Percentiles rank a stretch among this genome's conserved stretches.
Conservation (phyloP, 2,888 invertebrate species). For the Xestobium rufovillosum region DNA sequence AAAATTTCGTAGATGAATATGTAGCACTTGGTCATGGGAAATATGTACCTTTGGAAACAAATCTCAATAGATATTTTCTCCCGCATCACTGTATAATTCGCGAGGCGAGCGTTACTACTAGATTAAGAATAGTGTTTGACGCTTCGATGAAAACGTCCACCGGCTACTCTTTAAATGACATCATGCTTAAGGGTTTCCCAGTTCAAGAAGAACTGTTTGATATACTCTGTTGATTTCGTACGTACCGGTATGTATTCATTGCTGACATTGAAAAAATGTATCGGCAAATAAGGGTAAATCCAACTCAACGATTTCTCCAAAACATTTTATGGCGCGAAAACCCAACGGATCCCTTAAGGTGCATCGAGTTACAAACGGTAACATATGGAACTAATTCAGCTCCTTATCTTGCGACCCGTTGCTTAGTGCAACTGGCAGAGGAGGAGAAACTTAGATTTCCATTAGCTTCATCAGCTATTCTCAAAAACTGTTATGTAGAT, state of each 20-base stretch:
- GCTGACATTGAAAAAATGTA: slow-evolving; percentile 20
- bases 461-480: slow-evolving; percentile 5
- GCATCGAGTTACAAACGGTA: slow-evolving; percentile 17
- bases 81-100: too few species aligned
- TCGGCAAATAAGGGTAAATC: slow-evolving; percentile 15
- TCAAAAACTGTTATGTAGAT: slow-evolving; percentile 11
- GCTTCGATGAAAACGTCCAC: slow-evolving; percentile 11
- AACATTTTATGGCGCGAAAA: slow-evolving; percentile 20
- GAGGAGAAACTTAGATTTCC: slow-evolving; percentile 2
- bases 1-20: slow-evolving; percentile 17
- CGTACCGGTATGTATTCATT: slow-evolving; percentile 11
- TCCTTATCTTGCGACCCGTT: slow-evolving; percentile 14
- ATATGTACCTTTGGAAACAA: too few species aligned
- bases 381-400: slow-evolving; percentile 19
- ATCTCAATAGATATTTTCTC: slow-evolving; percentile 12
- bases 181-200: slow-evolving; percentile 15
- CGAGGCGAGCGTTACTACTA: slow-evolving; percentile 14
- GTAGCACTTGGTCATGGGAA: slow-evolving; percentile 10
- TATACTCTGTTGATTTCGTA: slow-evolving; percentile 12
- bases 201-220: slow-evolving; percentile 17
- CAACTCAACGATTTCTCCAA: slow-evolving; percentile 13
- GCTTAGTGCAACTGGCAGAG: slow-evolving; percentile 13
- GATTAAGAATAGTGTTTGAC: slow-evolving; percentile 18
- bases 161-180: slow-evolving; percentile 17
- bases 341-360: slow-evolving; percentile 11